Base-by-base conservation (phyloP, 2,888 invertebrate species). In the Schizotus pectinicornis region DNA sequence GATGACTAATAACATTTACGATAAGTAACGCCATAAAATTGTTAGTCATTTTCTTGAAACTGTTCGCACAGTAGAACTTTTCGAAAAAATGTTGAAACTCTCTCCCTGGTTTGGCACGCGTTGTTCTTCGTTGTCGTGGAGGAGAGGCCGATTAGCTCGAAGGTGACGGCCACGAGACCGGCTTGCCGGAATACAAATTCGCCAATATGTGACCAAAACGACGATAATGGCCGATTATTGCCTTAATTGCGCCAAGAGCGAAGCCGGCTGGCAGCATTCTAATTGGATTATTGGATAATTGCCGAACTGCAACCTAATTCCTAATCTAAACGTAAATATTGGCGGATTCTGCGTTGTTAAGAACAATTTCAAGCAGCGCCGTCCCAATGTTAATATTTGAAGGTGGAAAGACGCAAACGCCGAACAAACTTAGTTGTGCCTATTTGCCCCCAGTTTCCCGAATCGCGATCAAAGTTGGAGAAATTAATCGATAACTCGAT, bases 321-420 rank as follows among this genome's bases (percentile, higher is more conserved):
- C 8, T 45, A 45, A 53, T 53, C 53, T 38, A 13, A n/a, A 22
- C 7, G 7, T 34, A 53, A 52, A 53, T 53, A 46, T 53, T 53
- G 46, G 9, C 33, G 31, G 22, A 36, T 47, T 35, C 36, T 36
- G 12, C 31, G 32, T 42, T 13, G 13, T 37, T 42, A 42, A 51
- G 35, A 42, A 22, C 41, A 8, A 13, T 22, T 30, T n/a, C 12
- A 13, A 45, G 34, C 32, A 12, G 32, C 9, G 0, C n/a, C n/a
- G n/a, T n/a, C 8, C 39, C 9, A 45, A 45, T 53, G 37, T 53
- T 53, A 45, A 36, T 6, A 30, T 42, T 31, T 49, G 12, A 31
- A 37, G 3, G 38, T 22, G 22, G 6, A 46, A 53, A 53, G 53
- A 53, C 53, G 53, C 38, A 53, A 52, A 31, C 37, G 33, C 41